phyloP scores from a whole-genome alignment of 2,797 vertebrate species.

The Hypotaenidia okinawae region DNA sequence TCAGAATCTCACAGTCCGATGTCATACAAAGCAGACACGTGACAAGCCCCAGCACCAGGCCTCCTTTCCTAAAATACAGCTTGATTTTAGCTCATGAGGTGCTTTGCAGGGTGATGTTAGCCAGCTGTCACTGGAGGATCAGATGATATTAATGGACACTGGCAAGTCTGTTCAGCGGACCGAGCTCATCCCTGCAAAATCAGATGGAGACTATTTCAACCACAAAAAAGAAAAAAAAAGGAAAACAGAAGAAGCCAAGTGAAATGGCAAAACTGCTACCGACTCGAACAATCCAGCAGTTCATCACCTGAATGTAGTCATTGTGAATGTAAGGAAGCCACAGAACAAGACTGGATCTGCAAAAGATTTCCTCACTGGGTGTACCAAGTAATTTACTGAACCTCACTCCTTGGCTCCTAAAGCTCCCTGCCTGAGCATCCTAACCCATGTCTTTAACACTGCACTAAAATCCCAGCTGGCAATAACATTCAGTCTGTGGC shows the following conservation, averaged over 20 bases:
- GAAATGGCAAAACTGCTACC: background rate
- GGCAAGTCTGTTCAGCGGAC: background rate
- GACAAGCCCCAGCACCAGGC: background rate
- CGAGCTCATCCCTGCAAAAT: slow-evolving; percentile 36
- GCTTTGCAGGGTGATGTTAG: background rate
- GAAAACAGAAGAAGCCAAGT: slow-evolving; percentile 2
- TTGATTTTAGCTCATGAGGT: background rate
- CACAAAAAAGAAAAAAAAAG: background rate
- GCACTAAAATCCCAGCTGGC: background rate
- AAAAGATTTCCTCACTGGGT: background rate
- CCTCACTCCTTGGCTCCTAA: background rate
- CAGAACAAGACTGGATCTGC: background rate
- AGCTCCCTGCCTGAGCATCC: background rate
- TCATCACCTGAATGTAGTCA: background rate
- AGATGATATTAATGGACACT: slow-evolving; percentile 46
- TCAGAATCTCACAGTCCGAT: background rate
- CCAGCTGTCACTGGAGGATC: slow-evolving; percentile 39
- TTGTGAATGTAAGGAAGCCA: background rate
- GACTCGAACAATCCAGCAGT: background rate
- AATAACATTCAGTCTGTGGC: background rate
- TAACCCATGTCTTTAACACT: background rate
- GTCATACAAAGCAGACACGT: fast-evolving
- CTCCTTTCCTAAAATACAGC: background rate
- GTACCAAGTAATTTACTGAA: background rate
- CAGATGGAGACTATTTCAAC: background rate